Conservation (phyloP, 53 echinoderm and acorn worm genomes). For the Astropecten irregularis region DNA sequence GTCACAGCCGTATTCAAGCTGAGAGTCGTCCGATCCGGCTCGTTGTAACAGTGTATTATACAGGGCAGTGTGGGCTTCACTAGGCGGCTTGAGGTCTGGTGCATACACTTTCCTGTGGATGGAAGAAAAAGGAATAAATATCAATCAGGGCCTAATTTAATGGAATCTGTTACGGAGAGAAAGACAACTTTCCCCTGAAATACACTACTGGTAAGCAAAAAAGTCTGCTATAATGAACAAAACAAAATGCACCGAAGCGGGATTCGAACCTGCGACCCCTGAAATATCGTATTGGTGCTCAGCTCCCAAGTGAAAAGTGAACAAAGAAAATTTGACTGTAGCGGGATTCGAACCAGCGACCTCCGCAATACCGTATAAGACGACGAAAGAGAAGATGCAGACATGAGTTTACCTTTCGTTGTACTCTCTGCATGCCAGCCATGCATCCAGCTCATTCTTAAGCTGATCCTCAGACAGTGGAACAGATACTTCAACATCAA, state of each 20-base stretch:
- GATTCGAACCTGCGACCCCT: no score
- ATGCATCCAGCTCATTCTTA: constrained; percentile 74
- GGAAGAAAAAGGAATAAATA: background rate
- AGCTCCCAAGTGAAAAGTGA: no score
- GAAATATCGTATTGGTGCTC: no score
- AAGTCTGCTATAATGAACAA: no score
- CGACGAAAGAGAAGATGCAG: no score
- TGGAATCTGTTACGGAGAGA: background rate
- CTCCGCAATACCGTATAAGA: no score
- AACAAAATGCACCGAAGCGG: no score
- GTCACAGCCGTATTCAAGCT: constrained; percentile 79
- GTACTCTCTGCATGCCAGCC: constrained; percentile 55
- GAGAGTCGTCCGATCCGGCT: constrained; percentile 51
- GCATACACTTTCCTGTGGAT: background rate
- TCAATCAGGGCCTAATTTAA: background rate
- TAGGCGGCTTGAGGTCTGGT: constrained; percentile 33
- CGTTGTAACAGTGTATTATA: constrained; percentile 63
- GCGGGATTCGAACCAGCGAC: no score
- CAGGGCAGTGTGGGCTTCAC: constrained; percentile 52
- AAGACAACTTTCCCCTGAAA: background rate
- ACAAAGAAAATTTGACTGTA: no score
- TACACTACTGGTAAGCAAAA: background rate
- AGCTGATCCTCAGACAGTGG: constrained; percentile 67
- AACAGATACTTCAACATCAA: constrained; percentile 50
- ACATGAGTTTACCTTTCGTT: constrained; percentile 32